These are phyloP conservation scores for Amphiura filiformis DNA, from an alignment of 35 echinoderm and acorn worm species.

Conservation along the genomic window DNA sequence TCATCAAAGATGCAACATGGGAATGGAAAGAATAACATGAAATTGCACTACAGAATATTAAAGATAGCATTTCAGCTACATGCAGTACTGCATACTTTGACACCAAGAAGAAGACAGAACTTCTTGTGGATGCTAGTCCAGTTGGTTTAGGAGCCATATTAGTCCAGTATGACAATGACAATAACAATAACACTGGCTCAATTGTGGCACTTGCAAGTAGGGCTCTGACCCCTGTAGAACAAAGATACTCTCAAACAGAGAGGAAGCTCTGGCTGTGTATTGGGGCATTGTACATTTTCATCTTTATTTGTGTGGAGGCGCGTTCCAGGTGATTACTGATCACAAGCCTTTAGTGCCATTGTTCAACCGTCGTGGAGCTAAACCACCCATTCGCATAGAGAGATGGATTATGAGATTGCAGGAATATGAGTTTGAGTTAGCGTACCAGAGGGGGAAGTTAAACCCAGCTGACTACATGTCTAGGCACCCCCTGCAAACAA, in stretches of 20 bases:
- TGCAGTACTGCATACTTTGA: conserved; percentile 6
- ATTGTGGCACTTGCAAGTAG: too few species aligned
- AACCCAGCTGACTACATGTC: too few species aligned
- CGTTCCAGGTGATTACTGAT: conserved; percentile 63
- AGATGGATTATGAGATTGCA: too few species aligned
- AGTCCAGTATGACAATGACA: neutral
- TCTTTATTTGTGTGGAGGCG: conserved; percentile 39
- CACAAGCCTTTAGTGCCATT: too few species aligned
- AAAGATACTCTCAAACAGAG: too few species aligned
- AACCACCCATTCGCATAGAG: conserved; percentile 53
- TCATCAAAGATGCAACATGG: neutral
- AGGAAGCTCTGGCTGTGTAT: too few species aligned
- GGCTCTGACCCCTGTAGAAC: too few species aligned
- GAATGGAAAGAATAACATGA: neutral
- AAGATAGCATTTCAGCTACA: conserved; percentile 14
- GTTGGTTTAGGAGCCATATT: neutral
- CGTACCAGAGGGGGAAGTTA: conserved; percentile 71
- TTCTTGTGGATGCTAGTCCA: neutral
- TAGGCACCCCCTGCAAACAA: conserved; percentile 41
- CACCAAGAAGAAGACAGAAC: conserved; percentile 50
- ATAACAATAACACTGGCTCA: too few species aligned
- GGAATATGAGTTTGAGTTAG: conserved; percentile 57
- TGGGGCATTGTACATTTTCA: too few species aligned
- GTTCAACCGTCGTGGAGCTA: conserved; percentile 66
- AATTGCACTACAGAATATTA: conserved; percentile 22